Evolutionary conservation across 1,140 invertebrate species (phyloP).

Genomic region (Hydropsyche tenuis): DNA sequence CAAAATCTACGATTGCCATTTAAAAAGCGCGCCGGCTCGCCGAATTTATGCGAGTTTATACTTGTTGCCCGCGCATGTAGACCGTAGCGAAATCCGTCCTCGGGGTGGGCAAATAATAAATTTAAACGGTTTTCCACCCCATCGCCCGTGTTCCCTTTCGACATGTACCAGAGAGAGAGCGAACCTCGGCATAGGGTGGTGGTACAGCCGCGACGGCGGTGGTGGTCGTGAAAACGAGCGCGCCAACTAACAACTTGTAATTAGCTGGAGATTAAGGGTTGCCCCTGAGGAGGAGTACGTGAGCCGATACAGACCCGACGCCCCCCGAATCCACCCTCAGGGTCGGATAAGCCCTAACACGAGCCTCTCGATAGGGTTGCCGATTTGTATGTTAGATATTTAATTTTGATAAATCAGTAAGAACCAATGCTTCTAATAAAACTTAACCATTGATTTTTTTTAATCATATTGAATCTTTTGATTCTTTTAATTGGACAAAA

Average conservation of each 20-base stretch:
- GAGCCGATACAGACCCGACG: slow-evolving; percentile 22
- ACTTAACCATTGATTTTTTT: too few relatives aligned
- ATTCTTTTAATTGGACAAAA: too few relatives aligned
- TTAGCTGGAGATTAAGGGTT: slow-evolving; percentile 37
- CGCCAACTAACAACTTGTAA: slow-evolving; percentile 39
- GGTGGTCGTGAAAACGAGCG: slow-evolving; percentile 35
- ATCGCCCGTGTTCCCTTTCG: slow-evolving; percentile 28
- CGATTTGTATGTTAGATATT: too few relatives aligned
- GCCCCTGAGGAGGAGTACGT: slow-evolving; percentile 22
- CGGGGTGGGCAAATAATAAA: slow-evolving; percentile 28
- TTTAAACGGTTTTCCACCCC: slow-evolving; percentile 35
- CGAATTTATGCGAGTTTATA: background rate
- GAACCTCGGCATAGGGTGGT: background rate
- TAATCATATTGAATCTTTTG: too few relatives aligned
- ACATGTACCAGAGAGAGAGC: background rate
- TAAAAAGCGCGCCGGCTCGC: too few relatives aligned
- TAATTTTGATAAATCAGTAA: too few relatives aligned
- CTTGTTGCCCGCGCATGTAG: slow-evolving; percentile 32
- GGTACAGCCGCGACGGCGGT: background rate
- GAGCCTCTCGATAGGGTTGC: background rate
- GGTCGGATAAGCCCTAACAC: slow-evolving; percentile 5
- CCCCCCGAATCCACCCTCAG: background rate
- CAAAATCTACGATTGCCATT: too few relatives aligned
- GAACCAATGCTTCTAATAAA: too few relatives aligned
- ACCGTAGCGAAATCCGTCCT: background rate